Evolutionary conservation across 2,797 vertebrate species (phyloP).

Genomic region (Coluber constrictor): DNA sequence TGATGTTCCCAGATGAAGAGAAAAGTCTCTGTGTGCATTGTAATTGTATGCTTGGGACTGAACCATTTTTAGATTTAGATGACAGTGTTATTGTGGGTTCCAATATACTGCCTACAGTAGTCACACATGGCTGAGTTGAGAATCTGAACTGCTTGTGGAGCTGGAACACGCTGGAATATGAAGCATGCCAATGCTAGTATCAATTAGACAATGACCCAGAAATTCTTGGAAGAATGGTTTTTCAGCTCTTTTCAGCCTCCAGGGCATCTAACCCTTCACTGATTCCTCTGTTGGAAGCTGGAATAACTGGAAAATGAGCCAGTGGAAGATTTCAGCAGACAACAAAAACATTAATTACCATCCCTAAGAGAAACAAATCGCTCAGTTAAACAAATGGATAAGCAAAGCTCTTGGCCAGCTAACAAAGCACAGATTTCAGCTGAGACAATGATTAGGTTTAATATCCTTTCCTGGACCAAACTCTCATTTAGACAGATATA

Average conservation of each 20-base stretch:
- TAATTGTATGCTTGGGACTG: conserved; percentile 52
- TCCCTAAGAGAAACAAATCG: conserved; percentile 61
- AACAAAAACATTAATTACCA: conserved; percentile 51
- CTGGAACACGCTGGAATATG: conserved; percentile 77
- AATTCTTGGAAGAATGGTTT: conserved; percentile 83
- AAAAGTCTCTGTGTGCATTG: conserved; percentile 56
- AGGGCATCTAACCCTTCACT: conserved; percentile 55
- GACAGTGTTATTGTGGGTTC: conserved; percentile 32
- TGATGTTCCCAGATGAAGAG: conserved; percentile 59
- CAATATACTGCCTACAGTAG: conserved; percentile 57
- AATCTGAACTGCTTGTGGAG: conserved; percentile 66
- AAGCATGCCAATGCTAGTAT: conserved; percentile 84
- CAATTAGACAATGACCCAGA: conserved; percentile 93
- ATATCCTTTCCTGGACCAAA: conserved; percentile 48
- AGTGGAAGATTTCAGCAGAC: conserved; percentile 52
- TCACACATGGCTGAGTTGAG: conserved; percentile 67
- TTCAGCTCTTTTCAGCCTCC: conserved; percentile 70
- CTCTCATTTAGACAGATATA: conserved; percentile 57
- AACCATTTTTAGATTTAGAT: conserved; percentile 44
- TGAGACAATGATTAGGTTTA: conserved; percentile 52
- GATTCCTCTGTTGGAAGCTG: conserved; percentile 57
- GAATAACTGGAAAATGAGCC: conserved; percentile 60
- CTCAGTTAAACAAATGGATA: conserved; percentile 55
- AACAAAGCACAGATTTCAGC: conserved; percentile 53
- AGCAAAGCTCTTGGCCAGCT: conserved; percentile 50